Evolutionary conservation across 2,797 vertebrate species (phyloP).

Genomic region (Orientallactaga sibirica): DNA sequence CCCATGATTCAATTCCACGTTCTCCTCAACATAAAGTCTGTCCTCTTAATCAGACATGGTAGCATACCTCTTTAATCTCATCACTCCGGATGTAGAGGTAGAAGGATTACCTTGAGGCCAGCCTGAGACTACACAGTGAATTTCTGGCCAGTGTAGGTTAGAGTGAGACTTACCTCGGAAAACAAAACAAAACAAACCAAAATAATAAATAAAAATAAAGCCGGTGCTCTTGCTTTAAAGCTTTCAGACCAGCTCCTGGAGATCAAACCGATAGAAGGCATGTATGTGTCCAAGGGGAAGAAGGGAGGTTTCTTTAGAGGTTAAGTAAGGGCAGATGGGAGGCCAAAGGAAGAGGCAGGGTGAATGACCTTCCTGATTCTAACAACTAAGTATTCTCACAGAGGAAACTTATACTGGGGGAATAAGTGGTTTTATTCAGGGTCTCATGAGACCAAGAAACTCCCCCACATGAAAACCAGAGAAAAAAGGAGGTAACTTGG

Average conservation of each 20-base stretch:
- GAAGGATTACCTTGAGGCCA: too few relatives aligned
- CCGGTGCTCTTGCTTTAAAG: not conserved
- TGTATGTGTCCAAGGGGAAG: slow-evolving; percentile 12
- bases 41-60: not conserved
- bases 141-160: too few relatives aligned
- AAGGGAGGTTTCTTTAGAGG: slow-evolving; percentile 24
- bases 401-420: slow-evolving; percentile 70
- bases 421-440: slow-evolving; percentile 69
- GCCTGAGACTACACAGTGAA: too few relatives aligned
- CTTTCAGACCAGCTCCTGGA: not conserved
- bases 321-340: not conserved
- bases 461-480: not conserved
- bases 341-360: slow-evolving; percentile 34
- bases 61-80: too few relatives aligned
- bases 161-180: too few relatives aligned
- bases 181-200: too few relatives aligned
- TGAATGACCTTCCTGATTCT: slow-evolving; percentile 61
- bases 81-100: too few relatives aligned
- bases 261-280: slow-evolving; percentile 40
- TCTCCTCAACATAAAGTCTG: not conserved
- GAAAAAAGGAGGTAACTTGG: not conserved
- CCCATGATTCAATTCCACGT: not conserved
- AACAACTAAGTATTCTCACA: slow-evolving; percentile 43
- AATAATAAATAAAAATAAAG: not conserved
- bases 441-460: slow-evolving; percentile 52